Evolutionary conservation across 2,797 vertebrate genomes (phyloP).

Genomic region (Remorina albescens): DNA sequence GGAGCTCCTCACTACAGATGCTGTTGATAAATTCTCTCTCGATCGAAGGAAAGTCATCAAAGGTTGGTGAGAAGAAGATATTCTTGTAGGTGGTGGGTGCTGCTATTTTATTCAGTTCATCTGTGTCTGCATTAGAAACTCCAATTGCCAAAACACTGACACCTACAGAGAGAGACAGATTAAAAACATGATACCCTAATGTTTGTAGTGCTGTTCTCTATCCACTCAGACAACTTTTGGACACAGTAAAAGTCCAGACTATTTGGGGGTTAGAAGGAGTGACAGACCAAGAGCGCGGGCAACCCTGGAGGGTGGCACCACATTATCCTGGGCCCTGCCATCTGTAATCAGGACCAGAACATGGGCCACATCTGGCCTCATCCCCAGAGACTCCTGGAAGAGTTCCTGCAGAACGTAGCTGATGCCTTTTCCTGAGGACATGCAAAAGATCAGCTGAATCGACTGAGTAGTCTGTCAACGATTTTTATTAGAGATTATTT

Average conservation of each 20-base stretch:
- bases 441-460: not conserved
- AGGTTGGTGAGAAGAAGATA: constrained; percentile 87
- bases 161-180: constrained; percentile 74
- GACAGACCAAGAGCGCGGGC: constrained; percentile 88
- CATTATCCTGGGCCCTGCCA: constrained; percentile 91
- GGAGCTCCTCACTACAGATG: constrained; percentile 84
- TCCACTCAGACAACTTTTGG: not conserved
- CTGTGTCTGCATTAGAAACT: constrained; percentile 85
- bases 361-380: constrained; percentile 87
- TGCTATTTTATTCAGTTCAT: constrained; percentile 87
- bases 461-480: not conserved
- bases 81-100: constrained; percentile 86
- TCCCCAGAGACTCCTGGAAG: constrained; percentile 89
- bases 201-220: not conserved
- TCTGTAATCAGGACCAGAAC: constrained; percentile 90
- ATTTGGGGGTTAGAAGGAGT: not conserved
- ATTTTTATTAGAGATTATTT: not conserved
- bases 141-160: constrained; percentile 89
- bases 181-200: not conserved
- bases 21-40: constrained; percentile 87
- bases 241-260: not conserved
- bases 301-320: constrained; percentile 86
- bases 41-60: constrained; percentile 88
- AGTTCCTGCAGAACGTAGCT: constrained; percentile 87
- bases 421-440: constrained; percentile 86